These are phyloP conservation scores for Brachyhypopomus gauderio DNA, from an alignment of 2,113 vertebrate genomes.

Conservation along the genomic window DNA sequence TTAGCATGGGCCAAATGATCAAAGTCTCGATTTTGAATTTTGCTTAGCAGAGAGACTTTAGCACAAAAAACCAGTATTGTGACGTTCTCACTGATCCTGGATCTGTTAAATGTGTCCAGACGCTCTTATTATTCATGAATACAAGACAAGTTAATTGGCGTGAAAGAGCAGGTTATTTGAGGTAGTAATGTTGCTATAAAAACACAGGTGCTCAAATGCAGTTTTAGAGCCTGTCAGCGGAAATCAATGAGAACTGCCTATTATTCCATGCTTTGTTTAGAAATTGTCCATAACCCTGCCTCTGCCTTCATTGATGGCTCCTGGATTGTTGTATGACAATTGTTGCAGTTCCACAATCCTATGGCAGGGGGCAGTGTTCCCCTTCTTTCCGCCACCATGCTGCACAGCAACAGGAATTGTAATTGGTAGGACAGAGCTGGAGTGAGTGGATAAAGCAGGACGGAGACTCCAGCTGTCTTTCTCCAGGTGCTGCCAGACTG, in stretches of 20 bases:
- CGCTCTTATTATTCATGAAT: background rate
- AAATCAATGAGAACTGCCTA: background rate
- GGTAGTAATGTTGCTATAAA: background rate
- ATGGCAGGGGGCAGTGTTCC: conserved; percentile 73
- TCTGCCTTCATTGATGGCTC: background rate
- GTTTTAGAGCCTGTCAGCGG: background rate
- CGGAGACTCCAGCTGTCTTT: conserved; percentile 63
- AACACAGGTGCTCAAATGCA: background rate
- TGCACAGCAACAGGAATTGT: conserved; percentile 50
- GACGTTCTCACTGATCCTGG: background rate
- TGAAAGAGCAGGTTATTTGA: background rate
- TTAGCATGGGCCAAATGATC: background rate
- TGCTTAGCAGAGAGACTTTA: background rate
- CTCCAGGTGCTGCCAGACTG: conserved; percentile 52
- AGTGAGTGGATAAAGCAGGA: conserved; percentile 60
- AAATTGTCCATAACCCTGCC: background rate
- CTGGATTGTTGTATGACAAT: background rate
- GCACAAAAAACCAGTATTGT: background rate
- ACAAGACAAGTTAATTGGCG: background rate
- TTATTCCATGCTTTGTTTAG: background rate
- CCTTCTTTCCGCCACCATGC: conserved; percentile 62
- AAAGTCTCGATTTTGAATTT: background rate
- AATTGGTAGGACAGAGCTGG: conserved; percentile 62
- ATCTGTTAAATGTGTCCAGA: background rate
- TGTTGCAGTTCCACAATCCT: conserved; percentile 54